These are phyloP conservation scores for Lophius americanus DNA, from an alignment of 2,797 vertebrate species.

Conservation along the genomic window DNA sequence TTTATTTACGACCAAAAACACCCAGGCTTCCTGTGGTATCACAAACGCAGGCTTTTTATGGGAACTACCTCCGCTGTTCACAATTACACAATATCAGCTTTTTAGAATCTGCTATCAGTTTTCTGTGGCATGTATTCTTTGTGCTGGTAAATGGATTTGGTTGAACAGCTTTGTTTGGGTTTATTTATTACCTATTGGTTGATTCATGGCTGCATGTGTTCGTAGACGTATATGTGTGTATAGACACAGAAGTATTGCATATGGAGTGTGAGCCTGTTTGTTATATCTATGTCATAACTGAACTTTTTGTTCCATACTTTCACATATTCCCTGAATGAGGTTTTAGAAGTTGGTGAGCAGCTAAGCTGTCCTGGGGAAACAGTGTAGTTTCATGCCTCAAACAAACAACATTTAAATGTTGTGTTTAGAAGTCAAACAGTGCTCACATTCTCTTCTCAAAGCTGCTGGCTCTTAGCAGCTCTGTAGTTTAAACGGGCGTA, in stretches of 20 bases:
- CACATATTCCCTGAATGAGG: conserved; percentile 3
- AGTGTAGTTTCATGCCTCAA: conserved; percentile 12
- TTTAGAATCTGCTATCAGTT: conserved; percentile 57
- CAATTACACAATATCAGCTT: conserved; percentile 64
- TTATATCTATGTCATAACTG: conserved; percentile 1
- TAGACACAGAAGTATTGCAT: conserved; percentile 5
- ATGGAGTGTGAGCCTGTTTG: conserved; percentile 6
- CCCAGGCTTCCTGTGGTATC: conserved; percentile 63
- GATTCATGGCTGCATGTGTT: not conserved
- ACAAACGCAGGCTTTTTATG: conserved; percentile 55
- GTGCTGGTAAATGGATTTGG: conserved; percentile 57
- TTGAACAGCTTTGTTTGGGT: conserved; percentile 55
- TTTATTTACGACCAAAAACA: conserved; percentile 67
- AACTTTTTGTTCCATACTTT: not conserved
- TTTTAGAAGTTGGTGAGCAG: conserved; percentile 23
- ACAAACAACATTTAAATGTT: conserved; percentile 33
- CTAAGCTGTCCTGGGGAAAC: conserved; percentile 6
- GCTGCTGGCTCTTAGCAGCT: conserved; percentile 27
- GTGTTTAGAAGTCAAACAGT: conserved; percentile 32
- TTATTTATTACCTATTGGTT: conserved; percentile 49
- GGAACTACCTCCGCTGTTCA: conserved; percentile 41
- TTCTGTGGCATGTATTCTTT: conserved; percentile 59
- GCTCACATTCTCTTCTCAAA: conserved; percentile 49
- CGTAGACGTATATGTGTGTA: conserved; percentile 11
- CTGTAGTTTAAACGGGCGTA: conserved; percentile 30